phyloP scores from a whole-genome alignment of 2,113 vertebrate species.

The Delphinus delphis region DNA sequence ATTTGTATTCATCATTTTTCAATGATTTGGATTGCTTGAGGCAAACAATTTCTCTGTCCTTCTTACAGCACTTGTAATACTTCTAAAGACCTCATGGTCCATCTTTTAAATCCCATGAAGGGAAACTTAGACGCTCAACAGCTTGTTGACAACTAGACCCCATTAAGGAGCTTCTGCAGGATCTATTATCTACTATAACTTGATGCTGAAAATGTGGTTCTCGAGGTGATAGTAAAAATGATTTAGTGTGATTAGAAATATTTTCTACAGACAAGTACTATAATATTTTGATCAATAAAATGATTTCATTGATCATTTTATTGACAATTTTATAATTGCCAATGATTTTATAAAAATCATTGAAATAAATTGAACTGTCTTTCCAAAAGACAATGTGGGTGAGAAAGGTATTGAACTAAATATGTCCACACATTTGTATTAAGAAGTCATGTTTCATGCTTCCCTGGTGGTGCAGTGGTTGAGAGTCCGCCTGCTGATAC shows the following conservation, averaged over 20 bases:
- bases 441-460: neutral
- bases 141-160: neutral
- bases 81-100: neutral
- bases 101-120: neutral
- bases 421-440: neutral
- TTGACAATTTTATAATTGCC: neutral
- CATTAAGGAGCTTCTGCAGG: neutral
- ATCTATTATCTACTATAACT: no score
- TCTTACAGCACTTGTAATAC: neutral
- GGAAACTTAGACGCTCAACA: neutral
- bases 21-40: neutral
- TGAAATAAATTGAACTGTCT: neutral
- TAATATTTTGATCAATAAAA: slow-evolving; percentile 2
- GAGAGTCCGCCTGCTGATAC: fast-evolving
- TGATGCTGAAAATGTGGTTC: neutral
- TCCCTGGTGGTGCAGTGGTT: no score
- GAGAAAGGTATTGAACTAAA: neutral
- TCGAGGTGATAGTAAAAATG: neutral
- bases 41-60: neutral
- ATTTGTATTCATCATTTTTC: neutral
- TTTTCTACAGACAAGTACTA: neutral
- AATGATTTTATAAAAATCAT: neutral
- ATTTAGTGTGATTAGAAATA: neutral
- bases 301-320: neutral
- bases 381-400: neutral